A percentile compares a stretch with the other conserved stretches of the same genome.
phyloP scores from a whole-genome alignment of 2,888 invertebrate genomes.

The Melanargia galathea region DNA sequence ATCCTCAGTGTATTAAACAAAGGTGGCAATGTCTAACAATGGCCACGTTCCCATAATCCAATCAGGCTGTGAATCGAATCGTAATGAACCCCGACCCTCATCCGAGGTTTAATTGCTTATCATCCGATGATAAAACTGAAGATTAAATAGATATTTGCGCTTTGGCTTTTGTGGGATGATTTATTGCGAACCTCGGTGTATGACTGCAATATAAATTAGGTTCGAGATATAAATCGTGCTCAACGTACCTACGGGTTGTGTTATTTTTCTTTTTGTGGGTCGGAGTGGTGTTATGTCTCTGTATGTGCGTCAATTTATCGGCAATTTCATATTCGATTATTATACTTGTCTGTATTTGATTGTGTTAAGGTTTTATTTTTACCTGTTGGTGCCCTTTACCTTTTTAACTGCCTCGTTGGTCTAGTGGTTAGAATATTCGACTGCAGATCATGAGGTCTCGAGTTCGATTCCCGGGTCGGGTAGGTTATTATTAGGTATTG shows the following conservation, averaged over 20 bases:
- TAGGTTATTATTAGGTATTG: too few species aligned
- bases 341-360: too few species aligned
- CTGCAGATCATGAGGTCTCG: too few species aligned
- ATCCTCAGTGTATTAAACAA: constrained; percentile 26
- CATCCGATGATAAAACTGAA: constrained; percentile 36
- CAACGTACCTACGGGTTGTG: constrained; percentile 2
- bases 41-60: constrained; percentile 32
- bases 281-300: background rate
- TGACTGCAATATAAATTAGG: constrained; percentile 30
- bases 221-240: constrained; percentile 17
- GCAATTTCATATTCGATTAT: background rate
- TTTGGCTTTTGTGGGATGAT: constrained; percentile 28
- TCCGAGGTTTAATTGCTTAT: constrained; percentile 40
- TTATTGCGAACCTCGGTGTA: constrained; percentile 20
- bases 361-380: too few species aligned
- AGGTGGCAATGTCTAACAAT: constrained; percentile 34
- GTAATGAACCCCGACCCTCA: constrained; percentile 37
- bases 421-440: too few species aligned
- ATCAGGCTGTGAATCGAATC: constrained; percentile 38
- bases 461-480: too few species aligned
- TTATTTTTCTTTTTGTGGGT: background rate
- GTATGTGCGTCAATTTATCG: background rate
- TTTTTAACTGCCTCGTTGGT: too few species aligned
- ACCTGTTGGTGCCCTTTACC: too few species aligned
- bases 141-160: constrained; percentile 34